These are phyloP conservation scores for Ispidina lecontei DNA, from an alignment of 2,797 vertebrate genomes.

Conservation along the genomic window DNA sequence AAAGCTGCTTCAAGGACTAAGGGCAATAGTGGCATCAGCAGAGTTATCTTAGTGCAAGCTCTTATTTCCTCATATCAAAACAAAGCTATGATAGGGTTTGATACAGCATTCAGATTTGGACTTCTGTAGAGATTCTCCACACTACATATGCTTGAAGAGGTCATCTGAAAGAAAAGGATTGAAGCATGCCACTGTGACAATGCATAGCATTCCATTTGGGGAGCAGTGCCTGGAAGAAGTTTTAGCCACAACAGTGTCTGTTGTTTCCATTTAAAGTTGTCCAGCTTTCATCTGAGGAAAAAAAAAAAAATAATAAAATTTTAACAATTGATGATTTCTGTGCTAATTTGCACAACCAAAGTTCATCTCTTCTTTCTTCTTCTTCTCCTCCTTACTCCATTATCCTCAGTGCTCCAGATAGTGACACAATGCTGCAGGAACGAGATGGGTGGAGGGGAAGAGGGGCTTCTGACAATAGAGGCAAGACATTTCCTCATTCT, in stretches of 20 bases:
- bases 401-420: neutral
- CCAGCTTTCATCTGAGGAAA: neutral
- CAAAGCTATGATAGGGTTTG: neutral
- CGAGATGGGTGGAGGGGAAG: neutral
- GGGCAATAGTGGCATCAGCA: neutral
- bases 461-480: neutral
- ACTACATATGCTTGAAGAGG: neutral
- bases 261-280: neutral
- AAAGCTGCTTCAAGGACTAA: neutral
- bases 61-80: neutral
- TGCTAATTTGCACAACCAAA: neutral
- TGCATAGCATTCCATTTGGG: neutral
- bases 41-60: neutral
- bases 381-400: neutral
- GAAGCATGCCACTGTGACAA: neutral
- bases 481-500: neutral
- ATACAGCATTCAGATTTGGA: neutral
- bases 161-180: neutral
- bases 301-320: accelerated
- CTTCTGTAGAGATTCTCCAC: neutral
- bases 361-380: neutral
- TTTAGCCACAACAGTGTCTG: neutral
- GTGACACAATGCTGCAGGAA: neutral
- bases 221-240: neutral
- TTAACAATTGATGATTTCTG: neutral